These are phyloP conservation scores for Plutella xylostella DNA, from an alignment of 2,888 invertebrate species.

Conservation along the genomic window DNA sequence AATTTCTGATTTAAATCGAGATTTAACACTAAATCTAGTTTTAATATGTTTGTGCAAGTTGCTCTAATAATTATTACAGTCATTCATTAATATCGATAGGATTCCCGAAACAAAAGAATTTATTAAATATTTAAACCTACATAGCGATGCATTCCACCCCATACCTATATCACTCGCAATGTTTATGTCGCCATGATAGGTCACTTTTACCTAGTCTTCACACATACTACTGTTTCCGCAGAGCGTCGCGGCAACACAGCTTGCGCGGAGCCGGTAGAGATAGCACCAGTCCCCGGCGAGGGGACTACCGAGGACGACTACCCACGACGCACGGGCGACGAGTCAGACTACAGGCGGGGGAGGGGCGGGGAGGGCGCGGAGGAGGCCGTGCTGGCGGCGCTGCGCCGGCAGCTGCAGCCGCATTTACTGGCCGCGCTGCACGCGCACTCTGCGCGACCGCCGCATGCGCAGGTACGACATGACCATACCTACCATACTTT, in stretches of 20 bases:
- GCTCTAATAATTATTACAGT: no score
- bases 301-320: no score
- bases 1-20: no score
- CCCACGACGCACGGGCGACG: no score
- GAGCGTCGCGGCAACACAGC: slow-evolving; percentile 39
- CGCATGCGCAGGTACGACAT: slow-evolving; percentile 19
- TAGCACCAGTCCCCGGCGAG: slow-evolving; percentile 17
- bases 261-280: slow-evolving; percentile 22
- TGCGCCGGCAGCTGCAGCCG: slow-evolving; percentile 77
- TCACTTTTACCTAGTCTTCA: no score
- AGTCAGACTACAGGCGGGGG: background rate
- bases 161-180: background rate
- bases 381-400: slow-evolving; percentile 77
- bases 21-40: no score
- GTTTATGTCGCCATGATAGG: background rate
- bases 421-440: slow-evolving; percentile 75
- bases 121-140: no score
- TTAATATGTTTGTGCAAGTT: no score
- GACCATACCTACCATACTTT: background rate
- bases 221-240: slow-evolving; percentile 18
- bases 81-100: no score
- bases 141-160: no score
- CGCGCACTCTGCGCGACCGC: slow-evolving; percentile 32
- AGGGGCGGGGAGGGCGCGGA: slow-evolving; percentile 40
- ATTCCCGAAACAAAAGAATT: no score